These are phyloP conservation scores for Chrysopa pallens DNA, from an alignment of 1,140 invertebrate species.

Conservation along the genomic window DNA sequence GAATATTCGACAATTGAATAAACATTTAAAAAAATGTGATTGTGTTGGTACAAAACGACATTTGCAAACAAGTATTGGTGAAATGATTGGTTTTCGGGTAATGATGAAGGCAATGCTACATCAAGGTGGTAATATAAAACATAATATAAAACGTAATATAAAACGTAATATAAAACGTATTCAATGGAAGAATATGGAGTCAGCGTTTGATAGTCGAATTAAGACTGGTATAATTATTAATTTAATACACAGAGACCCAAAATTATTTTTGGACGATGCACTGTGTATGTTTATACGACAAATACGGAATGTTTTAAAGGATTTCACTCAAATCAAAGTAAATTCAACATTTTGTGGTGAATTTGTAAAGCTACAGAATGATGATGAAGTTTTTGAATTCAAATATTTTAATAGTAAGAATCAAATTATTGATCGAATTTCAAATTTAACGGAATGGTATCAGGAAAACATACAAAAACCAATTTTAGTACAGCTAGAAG, in stretches of 20 bases:
- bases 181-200: constrained; percentile 1
- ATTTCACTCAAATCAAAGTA: neutral
- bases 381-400: too few relatives aligned
- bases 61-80: neutral
- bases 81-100: too few relatives aligned
- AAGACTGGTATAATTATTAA: constrained; percentile 6
- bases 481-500: constrained; percentile 8
- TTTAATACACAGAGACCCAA: constrained; percentile 6
- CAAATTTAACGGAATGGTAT: constrained; percentile 7
- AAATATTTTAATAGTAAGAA: too few relatives aligned
- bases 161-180: too few relatives aligned
- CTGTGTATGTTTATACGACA: constrained; percentile 1
- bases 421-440: too few relatives aligned
- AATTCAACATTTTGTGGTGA: constrained; percentile 4
- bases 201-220: constrained; percentile 4
- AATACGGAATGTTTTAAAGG: constrained; percentile 1
- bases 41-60: neutral
- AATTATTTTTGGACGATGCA: constrained; percentile 5
- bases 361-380: constrained; percentile 7
- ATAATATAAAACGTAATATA: too few relatives aligned
- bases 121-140: too few relatives aligned
- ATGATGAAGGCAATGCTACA: too few relatives aligned
- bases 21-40: too few relatives aligned
- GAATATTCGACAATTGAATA: too few relatives aligned
- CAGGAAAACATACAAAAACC: neutral